A percentile compares a stretch with the other conserved stretches of the same genome.
These are phyloP conservation scores for Smittia aterrima DNA, from an alignment of 2,888 invertebrate genomes.

Conservation along the genomic window DNA sequence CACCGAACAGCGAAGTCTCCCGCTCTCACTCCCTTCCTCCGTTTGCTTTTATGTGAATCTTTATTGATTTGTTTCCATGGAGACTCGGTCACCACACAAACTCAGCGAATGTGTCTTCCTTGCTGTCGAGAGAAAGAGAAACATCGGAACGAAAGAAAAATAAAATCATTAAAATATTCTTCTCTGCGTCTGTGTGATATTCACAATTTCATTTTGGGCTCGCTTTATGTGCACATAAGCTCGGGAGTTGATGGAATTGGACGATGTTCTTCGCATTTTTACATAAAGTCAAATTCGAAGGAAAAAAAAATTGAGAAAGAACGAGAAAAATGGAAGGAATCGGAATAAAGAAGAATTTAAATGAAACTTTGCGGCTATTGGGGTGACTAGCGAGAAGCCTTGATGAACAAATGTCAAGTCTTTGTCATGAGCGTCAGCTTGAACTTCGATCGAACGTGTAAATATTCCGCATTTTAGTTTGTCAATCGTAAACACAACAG, in stretches of 20 bases:
- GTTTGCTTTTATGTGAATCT: constrained; percentile 31
- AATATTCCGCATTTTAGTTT: too few relatives aligned
- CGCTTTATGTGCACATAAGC: not conserved
- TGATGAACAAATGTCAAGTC: too few relatives aligned
- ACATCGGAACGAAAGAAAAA: not conserved
- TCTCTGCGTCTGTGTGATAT: constrained; percentile 40
- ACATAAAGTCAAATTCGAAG: not conserved
- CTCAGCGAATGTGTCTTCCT: constrained; percentile 27
- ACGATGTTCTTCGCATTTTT: not conserved
- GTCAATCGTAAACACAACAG: too few relatives aligned
- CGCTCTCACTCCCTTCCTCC: not conserved
- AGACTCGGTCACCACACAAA: constrained; percentile 44
- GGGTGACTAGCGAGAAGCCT: too few relatives aligned
- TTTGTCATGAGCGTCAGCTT: too few relatives aligned
- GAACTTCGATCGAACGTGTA: too few relatives aligned
- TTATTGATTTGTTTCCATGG: constrained; percentile 44
- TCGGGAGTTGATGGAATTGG: constrained; percentile 20
- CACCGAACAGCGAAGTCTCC: not conserved
- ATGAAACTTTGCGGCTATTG: too few relatives aligned
- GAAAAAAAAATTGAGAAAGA: not conserved
- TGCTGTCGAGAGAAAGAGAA: not conserved
- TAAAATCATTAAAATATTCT: constrained; percentile 33
- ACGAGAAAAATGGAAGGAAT: not conserved
- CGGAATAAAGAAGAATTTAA: too few relatives aligned
- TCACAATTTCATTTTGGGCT: not conserved